phyloP scores from a whole-genome alignment of 2,113 vertebrate species.

The Anhinga rufa region DNA sequence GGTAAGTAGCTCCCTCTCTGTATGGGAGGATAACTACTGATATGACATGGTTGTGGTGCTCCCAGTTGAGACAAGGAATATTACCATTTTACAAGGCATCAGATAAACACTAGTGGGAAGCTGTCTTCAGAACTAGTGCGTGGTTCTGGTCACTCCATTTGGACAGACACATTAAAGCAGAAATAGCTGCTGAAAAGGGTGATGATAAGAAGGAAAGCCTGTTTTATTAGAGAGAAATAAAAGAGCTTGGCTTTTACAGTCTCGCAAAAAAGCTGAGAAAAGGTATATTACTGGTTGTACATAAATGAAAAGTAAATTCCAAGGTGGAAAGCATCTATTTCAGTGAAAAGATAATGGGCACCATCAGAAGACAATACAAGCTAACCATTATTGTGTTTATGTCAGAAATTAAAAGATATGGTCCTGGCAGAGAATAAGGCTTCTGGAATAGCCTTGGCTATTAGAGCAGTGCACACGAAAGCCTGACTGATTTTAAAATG shows the following conservation, averaged over 20 bases:
- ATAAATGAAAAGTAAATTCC: background rate
- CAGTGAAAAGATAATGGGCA: background rate
- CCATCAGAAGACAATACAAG: background rate
- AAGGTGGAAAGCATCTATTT: background rate
- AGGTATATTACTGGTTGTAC: background rate
- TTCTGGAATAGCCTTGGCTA: background rate
- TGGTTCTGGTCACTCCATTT: background rate
- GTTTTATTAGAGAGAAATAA: background rate
- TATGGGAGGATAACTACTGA: background rate
- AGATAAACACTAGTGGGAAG: background rate
- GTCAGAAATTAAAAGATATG: background rate
- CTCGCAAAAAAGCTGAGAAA: background rate
- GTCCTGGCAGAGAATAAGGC: background rate
- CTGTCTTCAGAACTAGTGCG: background rate
- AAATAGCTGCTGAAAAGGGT: background rate
- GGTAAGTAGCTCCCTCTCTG: background rate
- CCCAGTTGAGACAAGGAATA: background rate
- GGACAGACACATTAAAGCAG: background rate
- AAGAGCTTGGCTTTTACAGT: background rate
- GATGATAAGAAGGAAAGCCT: background rate
- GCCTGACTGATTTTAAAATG: background rate
- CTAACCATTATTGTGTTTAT: background rate
- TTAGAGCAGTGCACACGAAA: background rate
- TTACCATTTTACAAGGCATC: background rate
- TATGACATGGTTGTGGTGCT: background rate